Base-by-base conservation (phyloP, 2,113 vertebrate species). In the Litocranius walleri region DNA sequence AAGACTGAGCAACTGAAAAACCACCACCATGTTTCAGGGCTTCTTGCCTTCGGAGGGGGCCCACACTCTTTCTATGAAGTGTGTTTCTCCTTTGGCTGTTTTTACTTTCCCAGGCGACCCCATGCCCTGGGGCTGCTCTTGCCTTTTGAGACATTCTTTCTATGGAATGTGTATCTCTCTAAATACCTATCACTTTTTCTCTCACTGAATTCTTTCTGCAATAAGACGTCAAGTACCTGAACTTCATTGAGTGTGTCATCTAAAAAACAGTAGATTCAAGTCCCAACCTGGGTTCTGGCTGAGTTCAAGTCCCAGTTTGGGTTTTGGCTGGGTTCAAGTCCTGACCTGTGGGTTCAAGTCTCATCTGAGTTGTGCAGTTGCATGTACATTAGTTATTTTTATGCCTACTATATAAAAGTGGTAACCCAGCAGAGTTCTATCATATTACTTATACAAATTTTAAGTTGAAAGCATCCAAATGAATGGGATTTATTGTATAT, bases 401-500 rank as follows among this genome's bases (percentile, higher is more conserved):
- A 56, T 97, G 56, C 64, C 36, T 56, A 48, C 43, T 56, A 8
- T 54, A 87, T 40, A 74, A 90, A 95, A 36, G 7, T 43, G 7
- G 48, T 15, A n/a, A 91, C 71, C 36, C 17, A 83, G n/a, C 78
- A 64, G 52, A 97, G 25, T 87, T 96, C 74, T 81, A 27, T 64
- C 57, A 40, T 71, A 36, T 77, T 45, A 16, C 7, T 90, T 84
- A 93, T 21, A 52, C 27, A 83, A 4, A 91, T 91, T 93, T 86
- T 91, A 94, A 90, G 48, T 88, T n/a, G 56, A 97, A 78, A 91
- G 29, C 27, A n/a, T 92, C 82, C 25, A 95, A 81, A 90, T 88
- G 80, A 88, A 43, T 90, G 59, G 61, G 14, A 15, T 87, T 92
- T 56, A 33, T 43, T 59, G 9, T 88, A 81, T 67, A 81, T 6